phyloP scores from a whole-genome alignment of 1,140 invertebrate species.

The Muscidifurax raptorellus region DNA sequence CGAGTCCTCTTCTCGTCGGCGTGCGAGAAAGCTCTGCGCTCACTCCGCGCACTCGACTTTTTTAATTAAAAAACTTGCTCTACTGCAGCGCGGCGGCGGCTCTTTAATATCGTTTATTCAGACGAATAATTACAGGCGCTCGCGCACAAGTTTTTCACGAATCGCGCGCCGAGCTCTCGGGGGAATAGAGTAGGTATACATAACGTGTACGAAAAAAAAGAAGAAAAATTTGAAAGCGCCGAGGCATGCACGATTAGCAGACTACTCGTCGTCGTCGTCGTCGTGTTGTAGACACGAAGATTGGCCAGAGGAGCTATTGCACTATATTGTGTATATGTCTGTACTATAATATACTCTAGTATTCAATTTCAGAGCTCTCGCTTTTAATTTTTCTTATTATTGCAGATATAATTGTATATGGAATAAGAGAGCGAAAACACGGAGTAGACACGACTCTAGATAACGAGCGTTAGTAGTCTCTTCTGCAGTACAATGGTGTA shows the following conservation, averaged over 20 bases:
- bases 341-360: too few species aligned
- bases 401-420: neutral
- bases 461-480: neutral
- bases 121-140: neutral
- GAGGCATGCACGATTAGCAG: neutral
- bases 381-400: neutral
- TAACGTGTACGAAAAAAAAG: neutral
- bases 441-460: neutral
- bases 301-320: too few species aligned
- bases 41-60: neutral
- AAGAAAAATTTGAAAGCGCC: neutral
- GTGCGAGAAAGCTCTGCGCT: too few species aligned
- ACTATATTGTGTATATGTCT: too few species aligned
- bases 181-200: neutral
- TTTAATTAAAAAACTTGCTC: slow-evolving; percentile 20
- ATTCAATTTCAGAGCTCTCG: neutral
- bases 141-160: neutral
- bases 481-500: neutral
- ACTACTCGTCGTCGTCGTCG: too few species aligned
- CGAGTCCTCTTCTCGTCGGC: neutral
- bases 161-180: neutral
- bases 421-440: neutral
- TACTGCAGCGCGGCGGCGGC: neutral
- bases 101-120: slow-evolving; percentile 17
- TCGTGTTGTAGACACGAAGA: too few species aligned